phyloP scores from a whole-genome alignment of 2,888 invertebrate species.

The Agrochola circellaris region DNA sequence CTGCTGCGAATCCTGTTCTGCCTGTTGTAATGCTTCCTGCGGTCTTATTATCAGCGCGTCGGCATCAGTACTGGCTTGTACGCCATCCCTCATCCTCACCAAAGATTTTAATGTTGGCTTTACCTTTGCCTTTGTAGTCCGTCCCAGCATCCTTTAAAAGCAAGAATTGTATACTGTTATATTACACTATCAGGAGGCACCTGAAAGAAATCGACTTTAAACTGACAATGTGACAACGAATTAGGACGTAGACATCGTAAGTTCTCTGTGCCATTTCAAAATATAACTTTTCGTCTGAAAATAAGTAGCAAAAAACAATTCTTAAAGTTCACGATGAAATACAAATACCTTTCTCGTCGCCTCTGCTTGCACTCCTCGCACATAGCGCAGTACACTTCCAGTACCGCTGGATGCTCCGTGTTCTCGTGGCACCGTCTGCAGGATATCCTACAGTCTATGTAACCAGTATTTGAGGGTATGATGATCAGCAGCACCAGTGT shows the following conservation, averaged over 20 bases:
- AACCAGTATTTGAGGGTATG: constrained; percentile 63
- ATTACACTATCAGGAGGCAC: constrained; percentile 6
- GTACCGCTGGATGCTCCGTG: constrained; percentile 65
- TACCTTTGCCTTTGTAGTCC: constrained; percentile 17
- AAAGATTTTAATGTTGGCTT: constrained; percentile 8
- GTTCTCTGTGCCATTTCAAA: not conserved
- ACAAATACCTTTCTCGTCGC: constrained; percentile 66
- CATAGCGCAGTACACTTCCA: constrained; percentile 85
- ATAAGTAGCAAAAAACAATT: not conserved
- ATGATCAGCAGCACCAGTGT: constrained; percentile 55
- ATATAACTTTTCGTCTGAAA: not conserved
- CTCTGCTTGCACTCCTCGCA: constrained; percentile 81
- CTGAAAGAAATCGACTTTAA: not conserved
- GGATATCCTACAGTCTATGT: constrained; percentile 78
- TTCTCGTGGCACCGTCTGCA: constrained; percentile 77
- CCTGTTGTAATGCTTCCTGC: constrained; percentile 12
- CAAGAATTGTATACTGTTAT: constrained; percentile 4
- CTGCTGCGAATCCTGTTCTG: constrained; percentile 9
- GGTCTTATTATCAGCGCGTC: not conserved
- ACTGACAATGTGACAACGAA: not conserved
- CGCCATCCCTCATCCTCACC: constrained; percentile 33
- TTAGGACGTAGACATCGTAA: not conserved
- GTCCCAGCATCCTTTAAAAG: constrained; percentile 42
- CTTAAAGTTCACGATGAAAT: not conserved
- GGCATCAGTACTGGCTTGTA: not conserved